Evolutionary conservation across 2,888 invertebrate genomes (phyloP).

Genomic region (Caenorhabditis wallacei): DNA sequence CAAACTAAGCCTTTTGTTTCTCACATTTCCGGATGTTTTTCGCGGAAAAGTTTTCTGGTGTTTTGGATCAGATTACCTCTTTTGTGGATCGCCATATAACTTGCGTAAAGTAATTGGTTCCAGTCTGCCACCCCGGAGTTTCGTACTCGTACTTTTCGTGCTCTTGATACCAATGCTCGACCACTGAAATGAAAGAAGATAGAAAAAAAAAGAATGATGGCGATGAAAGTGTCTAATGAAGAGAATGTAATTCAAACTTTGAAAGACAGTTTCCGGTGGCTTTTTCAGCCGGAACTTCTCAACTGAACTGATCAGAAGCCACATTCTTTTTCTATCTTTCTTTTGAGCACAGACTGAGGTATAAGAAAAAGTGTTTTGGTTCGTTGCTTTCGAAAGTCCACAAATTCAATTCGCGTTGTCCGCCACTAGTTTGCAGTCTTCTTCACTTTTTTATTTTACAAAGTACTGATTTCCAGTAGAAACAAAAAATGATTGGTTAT

Average conservation of each 20-base stretch:
- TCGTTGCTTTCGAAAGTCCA: conserved; percentile 58
- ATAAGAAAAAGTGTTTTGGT: conserved; percentile 52
- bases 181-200: conserved; percentile 59
- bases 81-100: conserved; percentile 85
- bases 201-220: background rate
- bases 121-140: conserved; percentile 82
- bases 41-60: background rate
- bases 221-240: background rate
- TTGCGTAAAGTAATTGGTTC: conserved; percentile 85
- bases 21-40: conserved; percentile 28
- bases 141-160: conserved; percentile 82
- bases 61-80: conserved; percentile 78
- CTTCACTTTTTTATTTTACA: conserved; percentile 35
- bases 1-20: background rate
- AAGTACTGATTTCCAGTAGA: conserved; percentile 34
- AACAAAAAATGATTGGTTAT: background rate
- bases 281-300: conserved; percentile 8
- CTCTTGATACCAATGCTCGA: conserved; percentile 80
- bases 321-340: conserved; percentile 26
- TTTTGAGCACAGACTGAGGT: conserved; percentile 47
- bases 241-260: background rate
- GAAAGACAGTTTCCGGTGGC: background rate
- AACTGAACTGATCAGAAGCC: conserved; percentile 24
- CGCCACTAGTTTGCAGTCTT: conserved; percentile 21
- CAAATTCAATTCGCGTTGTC: conserved; percentile 50